Evolutionary conservation across 1,140 invertebrate genomes (phyloP).

Genomic region (Drosophila rufa): DNA sequence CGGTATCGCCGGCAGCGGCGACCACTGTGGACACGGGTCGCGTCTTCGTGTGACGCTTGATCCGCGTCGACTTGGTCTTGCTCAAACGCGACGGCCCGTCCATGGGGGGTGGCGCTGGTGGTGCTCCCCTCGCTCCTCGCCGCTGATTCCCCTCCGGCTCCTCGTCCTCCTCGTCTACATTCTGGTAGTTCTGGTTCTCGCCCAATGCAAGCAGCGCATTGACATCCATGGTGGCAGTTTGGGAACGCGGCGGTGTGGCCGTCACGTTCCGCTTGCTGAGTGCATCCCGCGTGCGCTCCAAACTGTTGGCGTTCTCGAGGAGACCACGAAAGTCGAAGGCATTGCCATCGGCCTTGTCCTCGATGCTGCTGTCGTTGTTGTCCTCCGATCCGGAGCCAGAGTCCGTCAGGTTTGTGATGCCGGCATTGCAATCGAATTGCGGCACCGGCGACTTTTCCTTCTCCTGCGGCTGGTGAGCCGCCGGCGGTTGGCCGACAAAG

Average conservation of each 20-base stretch:
- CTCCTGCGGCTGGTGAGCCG: slow-evolving; percentile 5
- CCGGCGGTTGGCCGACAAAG: slow-evolving; percentile 51
- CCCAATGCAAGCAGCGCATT: slow-evolving; percentile 85
- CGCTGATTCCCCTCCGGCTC: slow-evolving; percentile 31
- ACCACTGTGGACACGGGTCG: slow-evolving; percentile 70
- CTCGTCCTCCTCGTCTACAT: slow-evolving; percentile 36
- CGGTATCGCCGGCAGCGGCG: slow-evolving; percentile 85
- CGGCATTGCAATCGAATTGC: slow-evolving; percentile 81
- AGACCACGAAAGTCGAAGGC: slow-evolving; percentile 79
- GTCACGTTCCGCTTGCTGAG: slow-evolving; percentile 55
- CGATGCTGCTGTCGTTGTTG: slow-evolving; percentile 76
- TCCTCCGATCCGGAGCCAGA: slow-evolving; percentile 79
- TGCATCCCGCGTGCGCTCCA: slow-evolving; percentile 78
- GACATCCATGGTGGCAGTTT: slow-evolving; percentile 74
- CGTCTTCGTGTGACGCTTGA: slow-evolving; percentile 77
- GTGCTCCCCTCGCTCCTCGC: not conserved
- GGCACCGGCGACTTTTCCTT: slow-evolving; percentile 71
- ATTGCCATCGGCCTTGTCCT: slow-evolving; percentile 60
- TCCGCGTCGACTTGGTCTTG: slow-evolving; percentile 80
- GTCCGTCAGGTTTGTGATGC: slow-evolving; percentile 68
- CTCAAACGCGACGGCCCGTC: slow-evolving; percentile 65
- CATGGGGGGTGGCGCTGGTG: slow-evolving; percentile 43
- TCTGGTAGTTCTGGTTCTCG: slow-evolving; percentile 82
- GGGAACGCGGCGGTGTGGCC: slow-evolving; percentile 30
- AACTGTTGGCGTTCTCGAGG: slow-evolving; percentile 80